phyloP scores from a whole-genome alignment of 2,888 invertebrate genomes.

The Emesis russula region DNA sequence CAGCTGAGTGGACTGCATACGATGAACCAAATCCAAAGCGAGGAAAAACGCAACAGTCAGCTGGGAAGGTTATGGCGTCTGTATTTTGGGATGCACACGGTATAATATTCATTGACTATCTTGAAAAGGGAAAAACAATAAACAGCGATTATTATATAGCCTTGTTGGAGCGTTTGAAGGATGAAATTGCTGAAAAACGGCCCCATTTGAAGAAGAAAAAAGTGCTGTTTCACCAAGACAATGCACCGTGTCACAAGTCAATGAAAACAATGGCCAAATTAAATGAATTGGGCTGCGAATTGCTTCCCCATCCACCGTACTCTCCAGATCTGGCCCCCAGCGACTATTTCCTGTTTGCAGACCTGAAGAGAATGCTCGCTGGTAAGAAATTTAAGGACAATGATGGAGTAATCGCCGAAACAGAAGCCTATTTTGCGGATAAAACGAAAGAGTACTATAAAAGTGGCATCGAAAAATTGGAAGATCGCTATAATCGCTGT shows the following conservation, averaged over 20 bases:
- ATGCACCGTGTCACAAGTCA: conserved; percentile 53
- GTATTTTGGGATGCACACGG: not conserved
- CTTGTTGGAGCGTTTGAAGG: not conserved
- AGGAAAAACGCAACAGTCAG: too few species aligned
- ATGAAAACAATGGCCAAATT: conserved; percentile 58
- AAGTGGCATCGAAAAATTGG: too few species aligned
- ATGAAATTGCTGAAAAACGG: not conserved
- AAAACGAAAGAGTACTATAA: not conserved
- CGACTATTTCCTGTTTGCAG: conserved; percentile 30
- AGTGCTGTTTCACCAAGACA: conserved; percentile 58
- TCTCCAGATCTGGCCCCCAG: conserved; percentile 32
- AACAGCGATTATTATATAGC: not conserved
- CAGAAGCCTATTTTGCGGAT: conserved; percentile 33
- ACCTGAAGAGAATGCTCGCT: conserved; percentile 25
- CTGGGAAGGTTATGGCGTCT: too few species aligned
- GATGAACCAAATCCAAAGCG: conserved; percentile 3
- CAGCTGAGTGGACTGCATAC: conserved; percentile 47
- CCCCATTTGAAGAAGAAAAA: not conserved
- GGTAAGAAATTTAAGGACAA: conserved; percentile 4
- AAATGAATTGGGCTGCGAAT: conserved; percentile 49
- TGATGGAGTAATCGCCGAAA: conserved; percentile 32
- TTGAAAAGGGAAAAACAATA: not conserved
- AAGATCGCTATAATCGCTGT: too few species aligned
- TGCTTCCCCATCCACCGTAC: conserved; percentile 24
- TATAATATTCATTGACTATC: not conserved